Evolutionary conservation across 2,113 vertebrate species (phyloP), one percentile per base, ranked within the genome.

Genomic region (Cololabis saira): DNA sequence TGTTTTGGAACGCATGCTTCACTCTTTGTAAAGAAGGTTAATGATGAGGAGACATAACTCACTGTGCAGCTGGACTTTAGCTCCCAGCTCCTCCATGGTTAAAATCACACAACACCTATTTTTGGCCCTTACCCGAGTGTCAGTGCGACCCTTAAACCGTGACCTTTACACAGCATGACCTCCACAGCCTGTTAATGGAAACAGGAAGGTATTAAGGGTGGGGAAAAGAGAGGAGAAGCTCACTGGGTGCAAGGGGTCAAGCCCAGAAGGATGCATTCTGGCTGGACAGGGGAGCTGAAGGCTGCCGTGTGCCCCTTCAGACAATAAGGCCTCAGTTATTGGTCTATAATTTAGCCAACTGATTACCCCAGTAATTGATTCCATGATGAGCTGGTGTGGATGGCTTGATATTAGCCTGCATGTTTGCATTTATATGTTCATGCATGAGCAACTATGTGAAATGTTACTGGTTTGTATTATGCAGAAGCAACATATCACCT

Each of bases 151-250:
- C 55, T 57, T 83, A 78, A 84, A 83, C 61, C 57, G 75, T 81
- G 87, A 88, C 88, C 90, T 92, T 89, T 90, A 81, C 79, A 74
- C 78, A 78, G 84, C 52, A 1, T 81, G 82, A 92, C 89, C 87
- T 79, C 70, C 57, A 52, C 49, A 47, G 76, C 71, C 76, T 19
- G 74, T 86, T 87, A 86, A 89, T 88, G 62, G 90, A 88, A 90
- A 89, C 89, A 90, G 89, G 90, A 90, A 92, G 89, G 86, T 90
- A 90, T 90, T 89, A 90, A 61, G 71, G 71, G 67, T 18, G 75
- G 73, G 79, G 76, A 76, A 63, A 43, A 62, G 75, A 74, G 76
- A 50, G 55, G 72, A 74, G 67, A 74, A 82, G 80, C 70, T 68
- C 24, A 64, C 45, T 27, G 74, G 81, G 73, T 40, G 50, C 71